Evolutionary conservation across 2,888 invertebrate genomes (phyloP).

Genomic region (Acheta domesticus): DNA sequence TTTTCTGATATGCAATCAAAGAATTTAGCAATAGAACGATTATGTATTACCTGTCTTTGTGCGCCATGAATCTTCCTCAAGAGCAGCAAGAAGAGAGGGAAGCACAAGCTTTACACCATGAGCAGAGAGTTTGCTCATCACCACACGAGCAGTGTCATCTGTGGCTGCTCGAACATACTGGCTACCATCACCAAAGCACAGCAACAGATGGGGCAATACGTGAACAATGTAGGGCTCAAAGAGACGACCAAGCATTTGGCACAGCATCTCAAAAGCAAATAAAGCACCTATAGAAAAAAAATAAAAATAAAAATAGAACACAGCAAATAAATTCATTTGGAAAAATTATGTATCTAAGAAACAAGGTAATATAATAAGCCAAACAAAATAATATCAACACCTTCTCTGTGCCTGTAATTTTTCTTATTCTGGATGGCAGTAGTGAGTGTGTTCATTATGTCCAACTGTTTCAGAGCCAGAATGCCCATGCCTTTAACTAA

Average conservation of each 20-base stretch:
- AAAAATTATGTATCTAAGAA: neutral
- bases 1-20: too few species aligned
- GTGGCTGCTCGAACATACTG: slow-evolving; percentile 95
- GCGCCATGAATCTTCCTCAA: slow-evolving; percentile 98
- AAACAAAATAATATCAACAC: slow-evolving; percentile 43
- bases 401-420: slow-evolving; percentile 89
- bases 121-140: slow-evolving; percentile 90
- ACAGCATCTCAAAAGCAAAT: slow-evolving; percentile 96
- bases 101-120: slow-evolving; percentile 97
- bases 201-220: slow-evolving; percentile 87
- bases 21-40: too few species aligned
- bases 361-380: neutral
- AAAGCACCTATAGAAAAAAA: slow-evolving; percentile 65
- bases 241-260: slow-evolving; percentile 88
- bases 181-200: slow-evolving; percentile 94
- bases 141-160: slow-evolving; percentile 92
- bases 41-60: slow-evolving; percentile 76
- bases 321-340: neutral
- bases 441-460: slow-evolving; percentile 91
- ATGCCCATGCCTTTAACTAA: slow-evolving; percentile 96
- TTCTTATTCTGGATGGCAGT: slow-evolving; percentile 96
- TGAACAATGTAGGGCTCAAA: slow-evolving; percentile 99
- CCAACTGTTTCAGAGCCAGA: slow-evolving; percentile 87
- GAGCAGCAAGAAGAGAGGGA: slow-evolving; percentile 85
- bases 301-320: slow-evolving; percentile 34